Evolutionary conservation across 2,888 invertebrate genomes (phyloP), one percentile per base, ranked within the genome.

Genomic region (Tenthredo amoena): DNA sequence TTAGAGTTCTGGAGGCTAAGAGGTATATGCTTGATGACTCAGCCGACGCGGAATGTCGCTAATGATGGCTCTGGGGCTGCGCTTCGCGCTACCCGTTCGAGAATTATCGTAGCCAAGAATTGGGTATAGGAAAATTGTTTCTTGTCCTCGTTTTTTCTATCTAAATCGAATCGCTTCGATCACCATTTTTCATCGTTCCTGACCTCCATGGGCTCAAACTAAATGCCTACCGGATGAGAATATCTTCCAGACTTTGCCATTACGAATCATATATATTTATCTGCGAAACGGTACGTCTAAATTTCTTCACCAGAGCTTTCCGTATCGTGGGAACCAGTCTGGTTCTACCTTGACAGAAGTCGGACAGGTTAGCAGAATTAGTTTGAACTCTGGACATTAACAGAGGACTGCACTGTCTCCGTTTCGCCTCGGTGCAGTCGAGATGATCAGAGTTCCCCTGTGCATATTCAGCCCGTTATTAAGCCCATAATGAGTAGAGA

Each of bases 321-420:
- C 87, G 87, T 86, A 87, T 91, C 93, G 93, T 93, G 93, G 93
- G 93, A 93, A 93, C 91, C 91, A 88, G 91, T 91, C 92, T 92
- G 68, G 9, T 47, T 47, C n/a, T 83, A 50, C 83, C 68, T 83
- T 71, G 83, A 83, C 83, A 47, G 71, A 83, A 83, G 31, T 71
- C 34, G 83, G 83, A 83, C 83, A 50, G 83, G 68, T 83, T 83
- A 83, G 83, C 83, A 83, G 83, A 68, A 83, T 83, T 83, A 83
- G 83, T 83, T 62, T 50, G 83, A 71, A 71, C 68, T 71, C 65
- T 68, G 68, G 47, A 68, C 47, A 71, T 83, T 71, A 83, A 83
- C 83, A 83, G 83, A 83, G 68, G 31, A 83, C 71, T 83, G 68
- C 83, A 83, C 83, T 83, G 83, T 83, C 83, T 86, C 84, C 92